Percentiles rank a stretch among this genome's conserved stretches.
These are phyloP conservation scores for Pentalonia nigronervosa DNA, from an alignment of 1,140 invertebrate genomes.

Conservation along the genomic window DNA sequence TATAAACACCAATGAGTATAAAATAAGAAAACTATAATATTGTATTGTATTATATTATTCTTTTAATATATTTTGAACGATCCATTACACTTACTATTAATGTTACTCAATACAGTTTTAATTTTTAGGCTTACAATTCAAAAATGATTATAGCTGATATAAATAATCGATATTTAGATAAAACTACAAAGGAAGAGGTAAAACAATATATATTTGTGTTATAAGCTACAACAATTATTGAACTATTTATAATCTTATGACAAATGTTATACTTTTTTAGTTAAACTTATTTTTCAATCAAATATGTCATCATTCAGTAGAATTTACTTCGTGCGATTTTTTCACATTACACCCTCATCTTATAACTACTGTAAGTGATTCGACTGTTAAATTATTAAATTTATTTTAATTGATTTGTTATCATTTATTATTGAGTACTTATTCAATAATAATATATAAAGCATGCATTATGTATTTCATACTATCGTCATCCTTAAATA, in stretches of 20 bases:
- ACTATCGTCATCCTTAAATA: not conserved
- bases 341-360: slow-evolving; percentile 52
- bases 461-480: not conserved
- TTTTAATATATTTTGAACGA: not conserved
- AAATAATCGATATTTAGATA: slow-evolving; percentile 52
- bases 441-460: not conserved
- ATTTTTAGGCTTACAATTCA: slow-evolving; percentile 30
- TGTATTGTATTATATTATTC: too few relatives aligned
- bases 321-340: slow-evolving; percentile 45
- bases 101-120: not conserved
- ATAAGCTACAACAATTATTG: not conserved
- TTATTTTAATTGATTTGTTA: not conserved
- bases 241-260: not conserved
- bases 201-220: not conserved
- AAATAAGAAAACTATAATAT: too few relatives aligned
- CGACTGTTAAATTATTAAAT: not conserved
- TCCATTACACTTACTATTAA: not conserved
- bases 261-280: slow-evolving; percentile 15
- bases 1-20: too few relatives aligned
- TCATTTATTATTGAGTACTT: not conserved
- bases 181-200: slow-evolving; percentile 49
- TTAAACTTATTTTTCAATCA: slow-evolving; percentile 51
- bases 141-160: slow-evolving; percentile 31
- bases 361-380: slow-evolving; percentile 51
- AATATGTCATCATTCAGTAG: slow-evolving; percentile 9